Evolutionary conservation across 2,888 invertebrate genomes (phyloP).

Genomic region (Rhamnusium bicolor): DNA sequence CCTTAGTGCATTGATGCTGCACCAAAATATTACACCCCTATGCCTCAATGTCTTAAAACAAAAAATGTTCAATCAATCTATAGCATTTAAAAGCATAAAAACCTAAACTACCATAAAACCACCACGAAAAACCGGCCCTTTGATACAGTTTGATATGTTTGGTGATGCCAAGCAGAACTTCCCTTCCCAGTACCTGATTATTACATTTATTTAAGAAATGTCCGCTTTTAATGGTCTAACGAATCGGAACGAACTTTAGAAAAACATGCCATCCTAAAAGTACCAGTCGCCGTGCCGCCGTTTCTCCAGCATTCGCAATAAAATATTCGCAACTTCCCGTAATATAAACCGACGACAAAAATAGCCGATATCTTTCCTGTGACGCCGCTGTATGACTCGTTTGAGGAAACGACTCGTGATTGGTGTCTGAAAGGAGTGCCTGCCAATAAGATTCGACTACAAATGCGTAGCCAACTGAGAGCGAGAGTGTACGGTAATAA

Average conservation of each 20-base stretch:
- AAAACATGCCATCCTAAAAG: neutral
- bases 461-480: constrained; percentile 28
- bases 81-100: no score
- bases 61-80: no score
- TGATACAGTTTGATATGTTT: no score
- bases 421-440: constrained; percentile 33
- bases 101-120: no score
- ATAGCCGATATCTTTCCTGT: constrained; percentile 43
- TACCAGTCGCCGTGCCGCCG: neutral
- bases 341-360: constrained; percentile 35
- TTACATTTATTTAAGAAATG: no score
- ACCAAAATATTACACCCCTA: no score
- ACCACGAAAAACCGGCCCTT: no score
- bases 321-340: constrained; percentile 34
- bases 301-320: neutral
- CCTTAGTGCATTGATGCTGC: no score
- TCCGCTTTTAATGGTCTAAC: no score
- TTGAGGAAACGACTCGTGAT: constrained; percentile 41
- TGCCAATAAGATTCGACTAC: constrained; percentile 35
- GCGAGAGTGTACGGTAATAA: constrained; percentile 44
- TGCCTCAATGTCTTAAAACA: no score
- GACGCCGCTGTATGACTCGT: constrained; percentile 40
- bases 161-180: no score
- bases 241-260: neutral
- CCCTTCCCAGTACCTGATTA: no score